Percentiles rank a stretch among this genome's conserved stretches.
Conservation (phyloP, 2,888 invertebrate species). For the Listrodromus nycthemerus region DNA sequence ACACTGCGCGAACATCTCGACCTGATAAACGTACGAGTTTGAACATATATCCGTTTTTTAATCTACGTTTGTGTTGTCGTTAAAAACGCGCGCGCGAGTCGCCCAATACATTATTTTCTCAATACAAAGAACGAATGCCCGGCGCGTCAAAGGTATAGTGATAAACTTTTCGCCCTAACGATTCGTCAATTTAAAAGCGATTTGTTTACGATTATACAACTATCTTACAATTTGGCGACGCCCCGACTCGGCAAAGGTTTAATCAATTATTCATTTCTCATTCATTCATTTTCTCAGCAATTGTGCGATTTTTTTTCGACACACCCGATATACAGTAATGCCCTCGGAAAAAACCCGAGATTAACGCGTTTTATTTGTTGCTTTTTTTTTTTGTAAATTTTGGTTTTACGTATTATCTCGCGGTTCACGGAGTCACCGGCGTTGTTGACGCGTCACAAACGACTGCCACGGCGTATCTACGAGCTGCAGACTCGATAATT, state of each 20-base stretch:
- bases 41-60: constrained; percentile 22
- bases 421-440: constrained; percentile 41
- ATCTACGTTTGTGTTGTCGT: constrained; percentile 25
- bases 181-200: constrained; percentile 82
- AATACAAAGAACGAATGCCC: constrained; percentile 14
- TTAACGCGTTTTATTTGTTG: background rate
- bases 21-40: constrained; percentile 55
- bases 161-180: constrained; percentile 77
- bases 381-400: background rate
- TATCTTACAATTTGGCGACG: constrained; percentile 74
- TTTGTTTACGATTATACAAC: constrained; percentile 83
- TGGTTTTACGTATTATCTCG: background rate
- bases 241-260: constrained; percentile 58
- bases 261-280: constrained; percentile 44
- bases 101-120: constrained; percentile 29
- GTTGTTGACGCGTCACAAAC: constrained; percentile 41
- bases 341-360: constrained; percentile 2
- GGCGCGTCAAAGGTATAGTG: constrained; percentile 72
- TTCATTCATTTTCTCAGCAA: constrained; percentile 62
- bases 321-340: constrained; percentile 14
- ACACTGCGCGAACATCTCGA: constrained; percentile 56
- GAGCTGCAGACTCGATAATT: constrained; percentile 43
- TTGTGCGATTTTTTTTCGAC: constrained; percentile 70
- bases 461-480: background rate
- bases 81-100: constrained; percentile 40